Base-by-base conservation (phyloP, 2,113 vertebrate genomes). In the Scytalopus superciliaris region DNA sequence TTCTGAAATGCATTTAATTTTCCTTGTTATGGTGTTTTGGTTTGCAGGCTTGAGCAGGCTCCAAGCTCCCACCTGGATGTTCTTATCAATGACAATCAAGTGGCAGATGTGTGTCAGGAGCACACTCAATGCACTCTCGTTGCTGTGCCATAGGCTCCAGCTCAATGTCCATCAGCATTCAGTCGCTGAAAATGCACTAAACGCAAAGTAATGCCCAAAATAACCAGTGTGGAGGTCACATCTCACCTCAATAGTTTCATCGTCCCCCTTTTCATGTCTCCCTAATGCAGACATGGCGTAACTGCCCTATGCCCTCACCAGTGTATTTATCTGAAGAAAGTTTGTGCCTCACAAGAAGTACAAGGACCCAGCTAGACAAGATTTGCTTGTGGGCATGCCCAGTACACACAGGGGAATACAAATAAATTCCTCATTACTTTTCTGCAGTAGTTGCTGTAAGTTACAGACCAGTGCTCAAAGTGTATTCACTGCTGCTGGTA, bases 101-200 rank as follows among this genome's bases (percentile, higher is more conserved):
- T 13, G 35, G 40, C 35, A 73, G 52, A 47, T 21, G 35, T 16
- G 12, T n/a, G 66, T 45, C 45, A 64, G 37, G 14, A 72, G 35
- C 27, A 53, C 45, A 22, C 12, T 25, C 40, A 35, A 3, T 9
- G 9, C 35, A 45, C 17, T 78, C 16, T 1, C 1, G 14, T 31
- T n/a, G 59, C 52, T 79, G 19, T 31, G 74, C 30, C 5, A 1
- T 52, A 6, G 2, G 22, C 13, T 77, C 13, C 42, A 68, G n/a
- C 35, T 35, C 30, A 37, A 63, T 6, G 42, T 12, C 11, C 12
- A 10, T 10, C 19, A 39, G 33, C 0, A 0, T n/a, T n/a, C 2
- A 4, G 52, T 27, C 24, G 6, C 3, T 3, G 10, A 49, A 52
- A 78, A 6, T 25, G 11, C 25, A 6, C 14, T 8, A 23, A 77